These are phyloP conservation scores for Coranthus polyacanthus DNA, from an alignment of 2,797 vertebrate species.

Conservation along the genomic window DNA sequence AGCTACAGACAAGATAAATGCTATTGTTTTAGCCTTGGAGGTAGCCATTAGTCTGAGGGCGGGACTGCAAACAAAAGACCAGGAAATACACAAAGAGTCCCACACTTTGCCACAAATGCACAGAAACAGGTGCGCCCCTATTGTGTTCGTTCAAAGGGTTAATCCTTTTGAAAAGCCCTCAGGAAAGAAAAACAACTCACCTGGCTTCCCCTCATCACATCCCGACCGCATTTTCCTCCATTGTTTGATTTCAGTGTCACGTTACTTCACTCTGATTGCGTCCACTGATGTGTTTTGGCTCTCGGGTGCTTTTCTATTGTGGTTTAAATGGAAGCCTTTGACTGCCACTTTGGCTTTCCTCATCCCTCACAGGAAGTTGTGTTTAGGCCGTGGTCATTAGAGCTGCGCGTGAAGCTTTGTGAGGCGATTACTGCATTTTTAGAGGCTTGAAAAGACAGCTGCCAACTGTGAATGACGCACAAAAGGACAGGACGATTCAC, in stretches of 20 bases:
- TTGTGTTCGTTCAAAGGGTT: slow-evolving; percentile 57
- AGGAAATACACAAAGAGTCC: slow-evolving; percentile 58
- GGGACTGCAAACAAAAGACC: slow-evolving; percentile 65
- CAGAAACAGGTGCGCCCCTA: slow-evolving; percentile 64
- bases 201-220: slow-evolving; percentile 43
- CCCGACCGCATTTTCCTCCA: slow-evolving; percentile 51
- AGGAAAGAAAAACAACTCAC: slow-evolving; percentile 56
- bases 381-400: slow-evolving; percentile 42
- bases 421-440: slow-evolving; percentile 56
- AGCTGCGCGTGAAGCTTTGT: slow-evolving; percentile 64
- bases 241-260: slow-evolving; percentile 58
- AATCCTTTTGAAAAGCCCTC: slow-evolving; percentile 55
- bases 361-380: slow-evolving; percentile 65
- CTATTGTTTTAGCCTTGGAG: slow-evolving; percentile 75
- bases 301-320: slow-evolving; percentile 45
- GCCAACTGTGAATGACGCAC: slow-evolving; percentile 42
- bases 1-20: slow-evolving; percentile 74
- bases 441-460: slow-evolving; percentile 60
- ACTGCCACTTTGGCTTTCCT: slow-evolving; percentile 54
- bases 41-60: slow-evolving; percentile 72
- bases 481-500: slow-evolving; percentile 35
- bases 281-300: slow-evolving; percentile 62
- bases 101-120: slow-evolving; percentile 38
- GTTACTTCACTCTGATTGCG: slow-evolving; percentile 60
- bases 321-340: slow-evolving; percentile 56